These are phyloP conservation scores for Pogonophryne albipinna DNA, from an alignment of 2,797 vertebrate species.

Conservation along the genomic window DNA sequence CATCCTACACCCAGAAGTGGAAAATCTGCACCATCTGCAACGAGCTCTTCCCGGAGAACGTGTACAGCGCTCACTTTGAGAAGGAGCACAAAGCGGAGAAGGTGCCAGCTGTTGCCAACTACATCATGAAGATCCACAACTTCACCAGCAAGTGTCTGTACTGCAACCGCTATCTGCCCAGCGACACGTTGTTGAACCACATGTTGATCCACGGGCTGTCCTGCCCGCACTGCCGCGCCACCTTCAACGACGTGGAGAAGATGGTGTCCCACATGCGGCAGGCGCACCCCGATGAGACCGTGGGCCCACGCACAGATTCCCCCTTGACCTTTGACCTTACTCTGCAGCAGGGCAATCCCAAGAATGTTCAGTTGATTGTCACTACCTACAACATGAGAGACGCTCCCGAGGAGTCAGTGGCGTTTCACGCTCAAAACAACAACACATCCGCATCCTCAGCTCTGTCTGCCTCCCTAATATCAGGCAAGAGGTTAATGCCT, in stretches of 20 bases:
- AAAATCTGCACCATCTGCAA: slow-evolving; percentile 99
- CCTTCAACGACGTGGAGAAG: slow-evolving; percentile 99
- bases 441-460: slow-evolving; percentile 79
- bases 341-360: slow-evolving; percentile 97
- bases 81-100: slow-evolving; percentile 99
- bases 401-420: slow-evolving; percentile 95
- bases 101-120: slow-evolving; percentile 97
- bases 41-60: slow-evolving; percentile 98
- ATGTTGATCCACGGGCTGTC: slow-evolving; percentile 98
- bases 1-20: slow-evolving; percentile 98
- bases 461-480: slow-evolving; percentile 69
- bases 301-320: slow-evolving; percentile 95
- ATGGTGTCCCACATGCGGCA: slow-evolving; percentile 98
- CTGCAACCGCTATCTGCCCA: slow-evolving; percentile 98
- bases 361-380: slow-evolving; percentile 96
- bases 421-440: slow-evolving; percentile 95
- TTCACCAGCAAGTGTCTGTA: slow-evolving; percentile 99
- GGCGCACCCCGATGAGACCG: slow-evolving; percentile 93
- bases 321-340: slow-evolving; percentile 98
- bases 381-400: slow-evolving; percentile 98
- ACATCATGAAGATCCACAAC: slow-evolving; percentile 99
- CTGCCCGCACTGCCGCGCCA: slow-evolving; percentile 96
- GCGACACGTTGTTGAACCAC: slow-evolving; percentile 96
- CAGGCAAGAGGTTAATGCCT: slow-evolving; percentile 72
- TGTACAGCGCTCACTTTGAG: slow-evolving; percentile 98